phyloP scores from a whole-genome alignment of 2,888 invertebrate genomes.

The Patella caerulea region DNA sequence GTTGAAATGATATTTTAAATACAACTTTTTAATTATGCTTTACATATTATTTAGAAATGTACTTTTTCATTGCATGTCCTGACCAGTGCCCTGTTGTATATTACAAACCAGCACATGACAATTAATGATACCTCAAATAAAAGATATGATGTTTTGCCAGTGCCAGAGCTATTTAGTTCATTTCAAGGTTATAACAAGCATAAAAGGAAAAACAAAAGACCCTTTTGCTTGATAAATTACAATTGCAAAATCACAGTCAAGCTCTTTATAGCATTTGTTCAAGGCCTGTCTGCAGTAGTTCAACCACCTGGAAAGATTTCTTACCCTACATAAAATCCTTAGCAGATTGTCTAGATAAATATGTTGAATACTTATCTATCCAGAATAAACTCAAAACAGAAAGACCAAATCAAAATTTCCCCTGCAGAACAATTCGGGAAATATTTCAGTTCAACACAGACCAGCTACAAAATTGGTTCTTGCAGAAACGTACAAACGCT shows the following conservation, averaged over 20 bases:
- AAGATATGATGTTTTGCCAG: not conserved
- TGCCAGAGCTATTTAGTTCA: not conserved
- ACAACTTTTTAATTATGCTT: too few species aligned
- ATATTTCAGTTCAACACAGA: conserved; percentile 19
- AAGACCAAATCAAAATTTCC: not conserved
- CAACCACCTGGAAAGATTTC: not conserved
- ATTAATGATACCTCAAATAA: conserved; percentile 11
- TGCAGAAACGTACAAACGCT: not conserved
- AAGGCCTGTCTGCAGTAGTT: not conserved
- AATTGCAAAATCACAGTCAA: not conserved
- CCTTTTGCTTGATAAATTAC: too few species aligned
- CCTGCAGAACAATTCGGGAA: conserved; percentile 8
- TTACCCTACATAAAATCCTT: not conserved
- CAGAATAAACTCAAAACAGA: not conserved
- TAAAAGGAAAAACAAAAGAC: too few species aligned
- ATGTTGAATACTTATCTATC: not conserved
- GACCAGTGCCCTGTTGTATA: conserved; percentile 18
- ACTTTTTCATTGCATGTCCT: not conserved
- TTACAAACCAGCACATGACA: conserved; percentile 19
- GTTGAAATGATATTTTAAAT: too few species aligned
- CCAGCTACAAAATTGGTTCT: not conserved
- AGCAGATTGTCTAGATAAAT: conserved; percentile 13
- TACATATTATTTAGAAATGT: too few species aligned
- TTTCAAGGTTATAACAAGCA: too few species aligned
- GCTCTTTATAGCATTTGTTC: not conserved